Base-by-base conservation (phyloP, 2,797 vertebrate genomes). In the Cuculus canorus region DNA sequence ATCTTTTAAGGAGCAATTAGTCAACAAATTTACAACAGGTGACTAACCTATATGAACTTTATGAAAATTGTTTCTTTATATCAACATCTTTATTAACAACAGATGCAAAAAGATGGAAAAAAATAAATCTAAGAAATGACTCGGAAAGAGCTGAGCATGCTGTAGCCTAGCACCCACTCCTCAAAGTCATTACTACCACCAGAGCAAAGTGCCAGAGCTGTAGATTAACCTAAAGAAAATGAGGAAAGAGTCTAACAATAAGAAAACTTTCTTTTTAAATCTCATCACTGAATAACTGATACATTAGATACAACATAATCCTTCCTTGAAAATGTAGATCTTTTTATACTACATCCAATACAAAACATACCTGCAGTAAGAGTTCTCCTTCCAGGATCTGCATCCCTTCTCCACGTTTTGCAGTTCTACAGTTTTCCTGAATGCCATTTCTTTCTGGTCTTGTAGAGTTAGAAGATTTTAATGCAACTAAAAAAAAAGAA, bases 351-450 rank as follows among this genome's bases (percentile, higher is more conserved):
- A 71, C 4, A 33, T 23, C 17, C 63, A 30, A 17, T 60, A 32
- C 22, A 77, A 90, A 88, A 65, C 57, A 78, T 95, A 98, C 98
- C 98, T 98, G 98, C 70, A 98, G 82, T 47, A 98, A 93, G 57
- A 98, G 97, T 81, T 99, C 98, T 95, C 98, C 98, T 96, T 98
- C 98, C 72, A 97, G 83, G 33, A 98, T 95, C 35, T 93, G 93
- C 88, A 97, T 92, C 23, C 94, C 95, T 39, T 98, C 96, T 88
- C 94, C 96, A 28, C 66, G 50, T 43, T 97, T 96, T 63, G 57
- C 30, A 57, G 86, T 72, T 96, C 90, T 92, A 56, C 83, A 85
- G 39, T 88, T 96, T 59, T 98, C 97, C 86, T 97, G 97, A 86
- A 97, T 50, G 65, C 97, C 96, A 87, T 97, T 98, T 94, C 93